Evolutionary conservation across 2,888 invertebrate species (phyloP).

Genomic region (Bimastos eiseni): DNA sequence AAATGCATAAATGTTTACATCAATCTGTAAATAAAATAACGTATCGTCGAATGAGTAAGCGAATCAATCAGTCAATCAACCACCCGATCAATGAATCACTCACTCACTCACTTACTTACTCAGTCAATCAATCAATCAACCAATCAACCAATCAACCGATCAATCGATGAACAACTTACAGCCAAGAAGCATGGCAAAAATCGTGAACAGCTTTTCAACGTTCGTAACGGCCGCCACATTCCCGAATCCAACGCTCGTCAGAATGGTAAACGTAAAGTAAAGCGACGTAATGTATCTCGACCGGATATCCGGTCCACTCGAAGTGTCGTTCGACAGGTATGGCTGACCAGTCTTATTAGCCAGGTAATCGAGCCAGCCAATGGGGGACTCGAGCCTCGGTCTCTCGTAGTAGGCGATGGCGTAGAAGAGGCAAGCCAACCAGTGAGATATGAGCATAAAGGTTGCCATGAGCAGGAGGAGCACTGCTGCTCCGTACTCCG

Average conservation of each 20-base stretch:
- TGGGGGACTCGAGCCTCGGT: constrained; percentile 40
- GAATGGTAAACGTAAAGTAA: constrained; percentile 62
- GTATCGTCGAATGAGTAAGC: no score
- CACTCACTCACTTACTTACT: no score
- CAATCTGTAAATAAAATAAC: no score
- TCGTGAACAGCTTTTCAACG: constrained; percentile 62
- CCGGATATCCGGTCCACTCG: constrained; percentile 59
- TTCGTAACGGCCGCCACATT: constrained; percentile 62
- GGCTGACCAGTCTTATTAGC: constrained; percentile 51
- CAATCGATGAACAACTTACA: constrained; percentile 51
- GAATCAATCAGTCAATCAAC: no score
- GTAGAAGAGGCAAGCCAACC: constrained; percentile 63
- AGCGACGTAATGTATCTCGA: constrained; percentile 61
- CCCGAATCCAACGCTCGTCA: constrained; percentile 63
- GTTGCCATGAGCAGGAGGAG: constrained; percentile 60
- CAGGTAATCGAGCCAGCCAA: constrained; percentile 59
- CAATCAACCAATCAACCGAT: neutral
- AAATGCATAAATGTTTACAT: no score
- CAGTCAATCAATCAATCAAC: no score
- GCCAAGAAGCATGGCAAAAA: constrained; percentile 62
- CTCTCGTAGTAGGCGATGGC: constrained; percentile 60
- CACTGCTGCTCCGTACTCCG: constrained; percentile 62
- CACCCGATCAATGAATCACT: no score
- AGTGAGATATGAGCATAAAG: constrained; percentile 61
- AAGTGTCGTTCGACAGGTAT: constrained; percentile 57